Evolutionary conservation across 2,888 invertebrate genomes (phyloP).

Genomic region (Stegana nigrithorax): DNA sequence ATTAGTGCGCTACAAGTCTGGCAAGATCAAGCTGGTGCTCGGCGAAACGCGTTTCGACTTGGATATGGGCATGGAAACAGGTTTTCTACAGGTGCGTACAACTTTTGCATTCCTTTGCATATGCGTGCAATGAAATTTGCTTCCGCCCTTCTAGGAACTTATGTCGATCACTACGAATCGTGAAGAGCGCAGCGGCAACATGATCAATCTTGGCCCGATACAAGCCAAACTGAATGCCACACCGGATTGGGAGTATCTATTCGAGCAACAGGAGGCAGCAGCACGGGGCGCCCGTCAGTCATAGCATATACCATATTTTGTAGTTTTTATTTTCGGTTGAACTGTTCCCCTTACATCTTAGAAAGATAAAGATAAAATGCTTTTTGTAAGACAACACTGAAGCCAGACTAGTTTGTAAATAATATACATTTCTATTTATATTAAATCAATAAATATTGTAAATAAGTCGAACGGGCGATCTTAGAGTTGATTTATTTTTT

Average conservation of each 20-base stretch:
- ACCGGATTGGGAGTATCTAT: slow-evolving; percentile 71
- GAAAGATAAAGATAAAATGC: too few relatives aligned
- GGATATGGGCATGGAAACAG: slow-evolving; percentile 72
- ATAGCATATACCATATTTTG: slow-evolving; percentile 11
- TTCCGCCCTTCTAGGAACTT: slow-evolving; percentile 65
- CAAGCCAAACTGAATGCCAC: slow-evolving; percentile 72
- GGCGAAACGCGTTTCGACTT: slow-evolving; percentile 74
- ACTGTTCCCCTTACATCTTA: background rate
- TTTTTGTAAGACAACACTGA: too few relatives aligned
- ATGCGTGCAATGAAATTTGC: background rate
- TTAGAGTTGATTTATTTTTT: too few relatives aligned
- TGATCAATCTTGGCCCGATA: slow-evolving; percentile 72
- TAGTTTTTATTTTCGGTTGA: background rate
- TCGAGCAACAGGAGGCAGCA: slow-evolving; percentile 46
- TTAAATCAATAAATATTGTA: too few relatives aligned
- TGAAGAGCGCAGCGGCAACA: slow-evolving; percentile 71
- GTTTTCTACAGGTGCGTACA: slow-evolving; percentile 69
- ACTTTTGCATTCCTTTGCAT: background rate
- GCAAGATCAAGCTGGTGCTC: slow-evolving; percentile 71
- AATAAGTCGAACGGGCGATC: too few relatives aligned
- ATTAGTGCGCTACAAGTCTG: slow-evolving; percentile 72
- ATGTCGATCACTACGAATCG: slow-evolving; percentile 72
- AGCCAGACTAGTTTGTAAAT: too few relatives aligned
- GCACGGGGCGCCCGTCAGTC: slow-evolving; percentile 11
- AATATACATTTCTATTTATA: too few relatives aligned